Conservation (phyloP, 2,888 invertebrate genomes). For the Arrhopalites spinosus region DNA sequence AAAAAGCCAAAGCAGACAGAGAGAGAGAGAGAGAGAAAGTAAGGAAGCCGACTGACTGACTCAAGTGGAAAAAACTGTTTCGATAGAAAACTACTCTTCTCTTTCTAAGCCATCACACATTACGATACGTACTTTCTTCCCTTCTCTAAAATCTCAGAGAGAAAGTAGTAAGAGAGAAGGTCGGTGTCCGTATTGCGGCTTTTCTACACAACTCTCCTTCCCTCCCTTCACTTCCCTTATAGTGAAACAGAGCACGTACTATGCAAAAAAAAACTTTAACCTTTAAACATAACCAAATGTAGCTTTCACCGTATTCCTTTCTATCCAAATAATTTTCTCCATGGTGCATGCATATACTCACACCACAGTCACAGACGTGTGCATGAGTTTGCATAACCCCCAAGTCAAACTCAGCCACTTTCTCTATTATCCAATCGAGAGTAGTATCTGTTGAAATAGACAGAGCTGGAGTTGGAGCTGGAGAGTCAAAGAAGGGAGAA, state of each 20-base stretch:
- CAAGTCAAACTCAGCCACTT: too few relatives aligned
- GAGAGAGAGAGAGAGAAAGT: neutral
- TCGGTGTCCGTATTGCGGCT: neutral
- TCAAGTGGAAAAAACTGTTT: neutral
- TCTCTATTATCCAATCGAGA: too few relatives aligned
- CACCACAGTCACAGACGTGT: neutral
- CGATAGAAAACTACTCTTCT: neutral
- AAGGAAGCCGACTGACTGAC: neutral
- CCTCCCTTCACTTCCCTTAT: neutral
- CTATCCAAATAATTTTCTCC: too few relatives aligned
- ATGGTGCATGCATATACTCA: neutral
- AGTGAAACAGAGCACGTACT: neutral
- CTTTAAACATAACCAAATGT: too few relatives aligned
- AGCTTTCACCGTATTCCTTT: too few relatives aligned
- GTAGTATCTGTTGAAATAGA: too few relatives aligned
- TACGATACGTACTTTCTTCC: constrained; percentile 12
- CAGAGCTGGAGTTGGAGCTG: too few relatives aligned
- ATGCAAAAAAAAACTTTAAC: constrained; percentile 1
- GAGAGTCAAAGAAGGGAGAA: too few relatives aligned
- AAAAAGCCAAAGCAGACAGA: too few relatives aligned
- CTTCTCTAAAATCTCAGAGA: neutral
- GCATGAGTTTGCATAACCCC: too few relatives aligned
- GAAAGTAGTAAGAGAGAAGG: too few relatives aligned
- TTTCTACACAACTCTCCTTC: neutral
- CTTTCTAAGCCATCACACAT: constrained; percentile 15